phyloP scores from a whole-genome alignment of 2,888 invertebrate species.

The Ctenicera cuprea region DNA sequence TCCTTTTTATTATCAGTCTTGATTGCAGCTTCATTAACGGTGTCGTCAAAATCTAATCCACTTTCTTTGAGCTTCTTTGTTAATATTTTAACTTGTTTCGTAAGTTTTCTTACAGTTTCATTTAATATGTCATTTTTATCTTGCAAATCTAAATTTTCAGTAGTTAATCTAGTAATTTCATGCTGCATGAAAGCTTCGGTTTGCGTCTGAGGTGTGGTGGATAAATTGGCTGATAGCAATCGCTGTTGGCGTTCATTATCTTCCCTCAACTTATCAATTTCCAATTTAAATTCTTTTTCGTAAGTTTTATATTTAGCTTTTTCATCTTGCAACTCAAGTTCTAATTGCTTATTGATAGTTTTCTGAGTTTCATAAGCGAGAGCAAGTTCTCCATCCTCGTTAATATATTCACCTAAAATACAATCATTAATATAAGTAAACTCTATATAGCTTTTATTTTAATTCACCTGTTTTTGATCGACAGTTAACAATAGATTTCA shows the following conservation, averaged over 20 bases:
- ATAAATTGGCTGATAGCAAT: conserved; percentile 77
- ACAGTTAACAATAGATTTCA: conserved; percentile 79
- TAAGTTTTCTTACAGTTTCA: conserved; percentile 83
- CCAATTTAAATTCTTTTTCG: conserved; percentile 83
- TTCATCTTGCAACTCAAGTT: conserved; percentile 89
- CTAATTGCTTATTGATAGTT: conserved; percentile 93
- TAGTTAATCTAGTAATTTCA: conserved; percentile 86
- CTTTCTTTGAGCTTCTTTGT: conserved; percentile 84
- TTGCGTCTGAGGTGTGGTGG: conserved; percentile 80
- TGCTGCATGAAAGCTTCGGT: conserved; percentile 90
- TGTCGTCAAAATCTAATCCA: conserved; percentile 74
- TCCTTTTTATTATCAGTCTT: conserved; percentile 48
- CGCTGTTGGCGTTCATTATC: conserved; percentile 92
- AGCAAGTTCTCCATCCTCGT: conserved; percentile 92
- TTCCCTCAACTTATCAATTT: conserved; percentile 85
- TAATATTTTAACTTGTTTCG: conserved; percentile 83
- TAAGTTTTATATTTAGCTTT: conserved; percentile 86
- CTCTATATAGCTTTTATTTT: not conserved
- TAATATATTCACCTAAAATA: conserved; percentile 73
- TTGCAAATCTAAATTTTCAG: conserved; percentile 86
- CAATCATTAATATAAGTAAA: not conserved
- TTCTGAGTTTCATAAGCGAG: conserved; percentile 96
- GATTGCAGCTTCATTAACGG: conserved; percentile 67
- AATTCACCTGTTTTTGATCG: conserved; percentile 68
- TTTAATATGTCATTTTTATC: conserved; percentile 84